Conservation (phyloP, 2,888 invertebrate genomes). For the Empis livida region DNA sequence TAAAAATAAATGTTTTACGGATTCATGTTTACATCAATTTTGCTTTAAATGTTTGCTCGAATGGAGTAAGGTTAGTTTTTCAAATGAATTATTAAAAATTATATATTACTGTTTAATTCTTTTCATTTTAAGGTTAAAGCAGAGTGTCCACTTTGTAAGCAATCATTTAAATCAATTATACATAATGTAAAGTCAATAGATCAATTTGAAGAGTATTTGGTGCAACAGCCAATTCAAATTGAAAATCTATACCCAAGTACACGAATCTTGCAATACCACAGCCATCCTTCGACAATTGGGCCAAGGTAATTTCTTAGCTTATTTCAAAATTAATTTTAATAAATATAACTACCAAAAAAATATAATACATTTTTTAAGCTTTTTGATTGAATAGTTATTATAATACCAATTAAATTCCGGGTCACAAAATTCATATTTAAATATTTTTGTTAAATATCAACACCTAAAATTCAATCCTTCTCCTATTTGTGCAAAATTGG, state of each 20-base stretch:
- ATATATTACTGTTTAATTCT: constrained; percentile 3
- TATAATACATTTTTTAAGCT: too few relatives aligned
- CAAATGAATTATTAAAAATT: neutral
- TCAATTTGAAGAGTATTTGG: constrained; percentile 76
- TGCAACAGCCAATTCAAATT: constrained; percentile 22
- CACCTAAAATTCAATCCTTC: too few relatives aligned
- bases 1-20: constrained; percentile 79
- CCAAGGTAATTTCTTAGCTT: too few relatives aligned
- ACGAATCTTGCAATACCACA: neutral
- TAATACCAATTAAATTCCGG: too few relatives aligned
- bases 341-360: too few relatives aligned
- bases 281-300: too few relatives aligned
- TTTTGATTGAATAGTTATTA: too few relatives aligned
- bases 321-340: too few relatives aligned
- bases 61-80: constrained; percentile 70
- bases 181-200: constrained; percentile 80
- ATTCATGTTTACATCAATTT: constrained; percentile 87
- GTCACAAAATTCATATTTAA: too few relatives aligned
- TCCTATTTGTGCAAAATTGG: too few relatives aligned
- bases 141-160: constrained; percentile 89
- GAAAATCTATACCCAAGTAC: neutral
- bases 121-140: constrained; percentile 60
- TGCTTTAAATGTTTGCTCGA: constrained; percentile 85
- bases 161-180: constrained; percentile 79
- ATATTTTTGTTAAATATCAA: too few relatives aligned